Evolutionary conservation across 2,797 vertebrate species (phyloP).

Genomic region (Aphelocoma californica): DNA sequence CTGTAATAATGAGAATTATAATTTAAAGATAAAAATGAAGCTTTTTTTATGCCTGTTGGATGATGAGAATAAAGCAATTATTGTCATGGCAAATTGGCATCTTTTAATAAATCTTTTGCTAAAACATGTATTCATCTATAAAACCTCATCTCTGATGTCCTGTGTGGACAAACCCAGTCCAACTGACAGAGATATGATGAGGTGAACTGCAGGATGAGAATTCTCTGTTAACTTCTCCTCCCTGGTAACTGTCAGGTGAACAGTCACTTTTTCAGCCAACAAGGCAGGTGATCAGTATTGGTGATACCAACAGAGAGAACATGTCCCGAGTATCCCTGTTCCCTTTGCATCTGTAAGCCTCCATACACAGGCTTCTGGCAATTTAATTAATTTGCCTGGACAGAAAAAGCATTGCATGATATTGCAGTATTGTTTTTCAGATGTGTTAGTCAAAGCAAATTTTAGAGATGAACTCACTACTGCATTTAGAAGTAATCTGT

Average conservation of each 20-base stretch:
- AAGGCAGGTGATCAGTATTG: not conserved
- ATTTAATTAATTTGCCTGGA: not conserved
- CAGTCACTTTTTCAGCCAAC: not conserved
- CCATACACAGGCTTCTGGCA: not conserved
- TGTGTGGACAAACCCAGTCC: not conserved
- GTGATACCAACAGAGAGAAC: not conserved
- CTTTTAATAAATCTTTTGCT: not conserved
- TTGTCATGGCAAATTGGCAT: not conserved
- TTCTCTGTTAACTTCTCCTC: not conserved
- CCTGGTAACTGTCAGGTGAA: not conserved
- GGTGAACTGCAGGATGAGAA: not conserved
- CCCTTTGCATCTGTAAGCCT: not conserved
- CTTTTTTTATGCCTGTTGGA: not conserved
- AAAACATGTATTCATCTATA: not conserved
- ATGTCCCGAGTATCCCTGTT: not conserved
- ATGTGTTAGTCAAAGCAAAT: not conserved
- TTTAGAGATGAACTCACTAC: not conserved
- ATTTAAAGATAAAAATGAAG: not conserved
- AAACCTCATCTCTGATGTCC: not conserved
- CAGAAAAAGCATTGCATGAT: fast-evolving
- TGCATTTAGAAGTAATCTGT: not conserved
- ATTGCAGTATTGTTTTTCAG: not conserved
- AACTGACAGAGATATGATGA: not conserved
- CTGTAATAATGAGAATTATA: not conserved
- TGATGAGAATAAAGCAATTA: not conserved